Evolutionary conservation across 2,797 vertebrate genomes (phyloP).

Genomic region (Ptychobarbus kaznakovi): DNA sequence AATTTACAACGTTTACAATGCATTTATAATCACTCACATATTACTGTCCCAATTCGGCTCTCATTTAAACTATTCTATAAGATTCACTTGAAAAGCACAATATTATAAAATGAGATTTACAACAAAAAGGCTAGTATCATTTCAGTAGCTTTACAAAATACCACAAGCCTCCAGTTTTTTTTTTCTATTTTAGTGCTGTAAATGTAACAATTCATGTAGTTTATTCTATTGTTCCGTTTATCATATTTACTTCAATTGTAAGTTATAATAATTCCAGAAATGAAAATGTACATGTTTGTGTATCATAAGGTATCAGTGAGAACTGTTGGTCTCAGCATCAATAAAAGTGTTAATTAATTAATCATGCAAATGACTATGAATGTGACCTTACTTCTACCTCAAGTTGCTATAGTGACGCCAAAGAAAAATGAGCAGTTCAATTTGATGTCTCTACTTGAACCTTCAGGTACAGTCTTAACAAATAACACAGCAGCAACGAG

Average conservation of each 20-base stretch:
- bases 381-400: neutral
- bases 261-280: neutral
- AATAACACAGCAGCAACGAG: conserved; percentile 17
- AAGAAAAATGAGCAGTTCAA: neutral
- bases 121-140: neutral
- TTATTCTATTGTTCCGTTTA: neutral
- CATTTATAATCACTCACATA: neutral
- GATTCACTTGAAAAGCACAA: neutral
- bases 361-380: neutral
- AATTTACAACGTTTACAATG: neutral
- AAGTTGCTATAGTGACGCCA: conserved; percentile 1
- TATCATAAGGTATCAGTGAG: neutral
- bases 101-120: neutral
- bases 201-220: too few relatives aligned
- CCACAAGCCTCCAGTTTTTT: neutral
- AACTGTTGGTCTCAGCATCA: neutral
- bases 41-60: neutral
- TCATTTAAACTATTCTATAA: neutral
- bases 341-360: neutral
- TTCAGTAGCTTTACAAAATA: neutral
- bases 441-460: neutral
- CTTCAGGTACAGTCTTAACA: neutral
- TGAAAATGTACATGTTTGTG: neutral
- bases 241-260: neutral
- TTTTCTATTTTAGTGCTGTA: neutral